Conservation (phyloP, 1,140 invertebrate genomes). For the Drosophila azteca region DNA sequence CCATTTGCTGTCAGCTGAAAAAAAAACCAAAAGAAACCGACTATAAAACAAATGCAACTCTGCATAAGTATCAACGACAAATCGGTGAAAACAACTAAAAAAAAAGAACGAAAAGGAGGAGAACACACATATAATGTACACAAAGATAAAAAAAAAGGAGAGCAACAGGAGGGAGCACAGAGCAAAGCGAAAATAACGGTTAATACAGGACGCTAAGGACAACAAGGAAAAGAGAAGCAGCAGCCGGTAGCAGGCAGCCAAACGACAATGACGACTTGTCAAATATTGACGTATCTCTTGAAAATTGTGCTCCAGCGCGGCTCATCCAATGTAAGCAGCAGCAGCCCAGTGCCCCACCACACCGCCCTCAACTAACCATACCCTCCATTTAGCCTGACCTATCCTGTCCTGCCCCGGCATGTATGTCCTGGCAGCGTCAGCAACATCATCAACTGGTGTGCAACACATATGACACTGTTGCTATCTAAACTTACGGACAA, state of each 20-base stretch:
- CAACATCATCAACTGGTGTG: slow-evolving; percentile 80
- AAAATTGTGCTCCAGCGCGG: slow-evolving; percentile 80
- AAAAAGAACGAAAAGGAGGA: too few relatives aligned
- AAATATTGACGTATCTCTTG: slow-evolving; percentile 83
- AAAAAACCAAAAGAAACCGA: neutral
- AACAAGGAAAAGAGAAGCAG: slow-evolving; percentile 10
- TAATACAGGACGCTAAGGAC: slow-evolving; percentile 61
- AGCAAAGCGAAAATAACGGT: slow-evolving; percentile 47
- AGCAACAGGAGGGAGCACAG: slow-evolving; percentile 16
- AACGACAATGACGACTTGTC: slow-evolving; percentile 80
- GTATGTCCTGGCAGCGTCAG: slow-evolving; percentile 66
- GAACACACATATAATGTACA: slow-evolving; percentile 21
- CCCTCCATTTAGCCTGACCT: slow-evolving; percentile 28
- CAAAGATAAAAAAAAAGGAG: neutral
- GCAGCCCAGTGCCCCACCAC: slow-evolving; percentile 36
- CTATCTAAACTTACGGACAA: slow-evolving; percentile 50
- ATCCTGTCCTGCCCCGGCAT: slow-evolving; percentile 28
- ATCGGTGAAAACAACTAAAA: neutral
- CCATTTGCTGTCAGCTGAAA: slow-evolving; percentile 39
- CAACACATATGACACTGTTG: slow-evolving; percentile 72
- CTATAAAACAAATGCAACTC: slow-evolving; percentile 58
- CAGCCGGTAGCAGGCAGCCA: slow-evolving; percentile 5
- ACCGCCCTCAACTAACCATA: slow-evolving; percentile 6
- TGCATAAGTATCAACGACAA: slow-evolving; percentile 48
- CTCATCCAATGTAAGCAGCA: slow-evolving; percentile 78